Conservation (phyloP, 2,888 invertebrate genomes). For the Crematogaster levior region DNA sequence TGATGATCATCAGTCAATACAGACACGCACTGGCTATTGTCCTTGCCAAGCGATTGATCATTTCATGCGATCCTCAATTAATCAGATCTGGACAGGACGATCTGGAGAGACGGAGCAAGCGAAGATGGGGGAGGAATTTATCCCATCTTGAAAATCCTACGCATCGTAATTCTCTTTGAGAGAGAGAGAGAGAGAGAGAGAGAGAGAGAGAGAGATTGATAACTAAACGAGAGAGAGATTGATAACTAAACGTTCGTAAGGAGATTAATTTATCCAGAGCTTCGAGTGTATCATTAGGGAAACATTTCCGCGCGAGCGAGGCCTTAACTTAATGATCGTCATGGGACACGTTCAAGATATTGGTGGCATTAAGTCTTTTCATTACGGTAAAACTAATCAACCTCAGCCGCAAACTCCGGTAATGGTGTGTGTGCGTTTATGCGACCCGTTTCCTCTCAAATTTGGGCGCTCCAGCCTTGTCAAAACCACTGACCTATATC, state of each 20-base stretch:
- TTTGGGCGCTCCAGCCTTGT: slow-evolving; percentile 26
- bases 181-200: neutral
- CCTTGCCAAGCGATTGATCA: slow-evolving; percentile 55
- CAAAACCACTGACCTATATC: slow-evolving; percentile 48
- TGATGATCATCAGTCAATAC: slow-evolving; percentile 64
- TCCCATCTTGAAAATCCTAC: slow-evolving; percentile 33
- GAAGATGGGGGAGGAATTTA: slow-evolving; percentile 67
- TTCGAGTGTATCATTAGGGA: slow-evolving; percentile 48
- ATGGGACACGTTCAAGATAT: slow-evolving; percentile 9
- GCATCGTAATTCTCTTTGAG: slow-evolving; percentile 37
- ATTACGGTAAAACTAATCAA: slow-evolving; percentile 26
- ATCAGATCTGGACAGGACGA: slow-evolving; percentile 62
- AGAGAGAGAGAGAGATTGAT: slow-evolving; percentile 46
- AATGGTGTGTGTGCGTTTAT: neutral
- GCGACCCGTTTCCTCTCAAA: neutral
- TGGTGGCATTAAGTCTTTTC: slow-evolving; percentile 28
- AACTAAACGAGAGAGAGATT: slow-evolving; percentile 59
- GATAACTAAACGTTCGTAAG: slow-evolving; percentile 63
- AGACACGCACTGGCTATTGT: slow-evolving; percentile 56
- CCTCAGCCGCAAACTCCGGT: slow-evolving; percentile 2
- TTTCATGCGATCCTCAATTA: slow-evolving; percentile 64
- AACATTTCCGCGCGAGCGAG: slow-evolving; percentile 2
- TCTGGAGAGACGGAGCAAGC: slow-evolving; percentile 10
- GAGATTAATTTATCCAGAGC: slow-evolving; percentile 70
- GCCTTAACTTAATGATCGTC: slow-evolving; percentile 21